phyloP scores from a whole-genome alignment of 2,888 invertebrate species.

The Nomada flava region DNA sequence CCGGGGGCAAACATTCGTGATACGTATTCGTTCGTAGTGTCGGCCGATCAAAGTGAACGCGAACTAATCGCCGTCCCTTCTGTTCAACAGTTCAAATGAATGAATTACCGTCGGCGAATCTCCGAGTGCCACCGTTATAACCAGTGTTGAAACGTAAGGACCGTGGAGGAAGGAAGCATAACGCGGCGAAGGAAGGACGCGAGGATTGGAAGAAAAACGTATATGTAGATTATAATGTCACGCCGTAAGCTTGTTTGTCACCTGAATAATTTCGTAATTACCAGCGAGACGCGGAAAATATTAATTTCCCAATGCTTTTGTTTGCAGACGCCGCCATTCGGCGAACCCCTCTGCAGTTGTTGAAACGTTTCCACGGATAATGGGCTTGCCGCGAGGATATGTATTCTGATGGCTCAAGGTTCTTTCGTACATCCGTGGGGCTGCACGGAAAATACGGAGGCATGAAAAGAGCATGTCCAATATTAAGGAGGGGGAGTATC shows the following conservation, averaged over 20 bases:
- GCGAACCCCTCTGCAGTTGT: background rate
- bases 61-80: constrained; percentile 53
- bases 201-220: background rate
- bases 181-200: background rate
- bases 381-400: background rate
- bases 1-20: no score
- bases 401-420: no score
- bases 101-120: constrained; percentile 40
- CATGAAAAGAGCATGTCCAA: no score
- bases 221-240: background rate
- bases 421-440: no score
- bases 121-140: constrained; percentile 29
- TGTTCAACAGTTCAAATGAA: constrained; percentile 65
- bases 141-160: constrained; percentile 18
- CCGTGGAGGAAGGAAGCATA: background rate
- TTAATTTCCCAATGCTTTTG: constrained; percentile 34
- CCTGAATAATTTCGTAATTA: background rate
- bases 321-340: constrained; percentile 41
- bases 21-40: no score
- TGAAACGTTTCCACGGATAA: background rate
- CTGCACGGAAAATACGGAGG: no score
- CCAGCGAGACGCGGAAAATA: background rate
- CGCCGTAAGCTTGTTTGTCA: constrained; percentile 42
- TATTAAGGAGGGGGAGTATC: no score
- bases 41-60: background rate